Conservation (phyloP, 2,797 vertebrate genomes). For the Danio tinwini region DNA sequence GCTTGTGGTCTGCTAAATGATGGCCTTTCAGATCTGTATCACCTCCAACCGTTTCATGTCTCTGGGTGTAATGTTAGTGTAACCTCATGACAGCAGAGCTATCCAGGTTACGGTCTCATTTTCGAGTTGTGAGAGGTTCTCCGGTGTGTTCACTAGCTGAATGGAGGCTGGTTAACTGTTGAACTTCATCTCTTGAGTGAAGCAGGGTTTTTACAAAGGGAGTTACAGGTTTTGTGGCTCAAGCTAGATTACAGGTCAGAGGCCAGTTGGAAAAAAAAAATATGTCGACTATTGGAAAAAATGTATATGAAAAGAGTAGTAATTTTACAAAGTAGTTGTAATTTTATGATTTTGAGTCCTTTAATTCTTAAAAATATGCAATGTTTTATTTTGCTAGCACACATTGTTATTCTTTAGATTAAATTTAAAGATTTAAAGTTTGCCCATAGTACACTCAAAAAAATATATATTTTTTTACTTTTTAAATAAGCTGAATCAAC, state of each 20-base stretch:
- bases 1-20: not conserved
- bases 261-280: too few relatives aligned
- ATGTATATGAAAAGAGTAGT: too few relatives aligned
- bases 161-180: slow-evolving; percentile 4
- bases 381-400: too few relatives aligned
- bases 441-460: too few relatives aligned
- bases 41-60: slow-evolving; percentile 12
- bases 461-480: too few relatives aligned
- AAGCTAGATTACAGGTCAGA: not conserved
- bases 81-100: slow-evolving; percentile 15
- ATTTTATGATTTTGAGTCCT: too few relatives aligned
- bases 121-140: slow-evolving; percentile 15
- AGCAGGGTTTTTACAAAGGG: not conserved
- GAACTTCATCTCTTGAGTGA: slow-evolving; percentile 2
- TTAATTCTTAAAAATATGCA: too few relatives aligned
- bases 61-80: not conserved
- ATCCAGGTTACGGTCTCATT: slow-evolving; percentile 19
- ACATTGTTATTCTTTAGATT: too few relatives aligned
- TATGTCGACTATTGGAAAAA: too few relatives aligned
- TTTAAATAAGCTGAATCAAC: too few relatives aligned
- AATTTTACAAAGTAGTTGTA: too few relatives aligned
- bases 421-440: too few relatives aligned
- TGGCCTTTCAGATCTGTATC: not conserved
- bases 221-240: not conserved
- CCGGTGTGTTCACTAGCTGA: not conserved